Evolutionary conservation across 2,797 vertebrate species (phyloP), one percentile per base, ranked within the genome.

Genomic region (Kryptopterus vitreolus): DNA sequence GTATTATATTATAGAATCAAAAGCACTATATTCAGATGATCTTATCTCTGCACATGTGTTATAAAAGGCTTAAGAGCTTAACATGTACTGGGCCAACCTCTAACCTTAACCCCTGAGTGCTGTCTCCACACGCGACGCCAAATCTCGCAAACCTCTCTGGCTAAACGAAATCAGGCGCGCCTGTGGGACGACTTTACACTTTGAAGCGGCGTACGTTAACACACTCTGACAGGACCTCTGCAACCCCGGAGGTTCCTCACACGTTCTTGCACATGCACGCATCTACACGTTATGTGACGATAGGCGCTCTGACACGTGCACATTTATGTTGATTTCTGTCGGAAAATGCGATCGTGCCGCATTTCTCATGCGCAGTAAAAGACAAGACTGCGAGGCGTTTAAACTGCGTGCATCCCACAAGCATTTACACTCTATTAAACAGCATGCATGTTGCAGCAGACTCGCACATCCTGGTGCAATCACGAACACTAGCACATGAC

Each of bases 61-160:
- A 92, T 93, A 92, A 93, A 89, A 90, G 87, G 91, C 89, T 92
- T 92, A 91, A 91, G 88, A 86, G 87, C 91, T 94, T 91, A 91
- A 79, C 57, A 63, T 87, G 88, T 72, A 81, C 69, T 66, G 65
- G 63, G n/a, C 29, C 72, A 68, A 87, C 83, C 84, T 80, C 31
- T 86, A 71, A 81, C 84, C 78, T 66, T 66, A 61, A 77, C 82
- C 82, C 66, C 76, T 55, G 22, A 66, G 76, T 79, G 86, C 76
- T 18, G 26, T 81, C 79, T 83, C 79, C 66, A 77, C 66, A 86
- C 80, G 65, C 84, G 77, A 84, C 58, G 52, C 68, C 71, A 63
- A 79, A 84, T 81, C 84, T 73, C 48, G 18, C 58, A 57, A 71
- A 57, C 35, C 70, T 38, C 57, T 70, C 75, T 68, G 76, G 81